These are phyloP conservation scores for Sphenodon punctatus DNA, from an alignment of 2,797 vertebrate species.

Conservation along the genomic window DNA sequence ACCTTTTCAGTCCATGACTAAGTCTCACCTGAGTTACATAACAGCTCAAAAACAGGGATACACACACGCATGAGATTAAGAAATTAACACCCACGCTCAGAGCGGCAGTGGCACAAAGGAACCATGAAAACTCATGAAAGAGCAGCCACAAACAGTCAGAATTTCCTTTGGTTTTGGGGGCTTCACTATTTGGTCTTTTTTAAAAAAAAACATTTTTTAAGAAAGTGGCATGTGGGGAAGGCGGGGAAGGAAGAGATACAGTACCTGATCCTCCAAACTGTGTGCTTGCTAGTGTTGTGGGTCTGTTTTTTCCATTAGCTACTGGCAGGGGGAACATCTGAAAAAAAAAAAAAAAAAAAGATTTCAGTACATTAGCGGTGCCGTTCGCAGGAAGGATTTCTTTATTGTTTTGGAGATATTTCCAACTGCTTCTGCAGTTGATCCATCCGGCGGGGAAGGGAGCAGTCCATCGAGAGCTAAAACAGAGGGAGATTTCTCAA, in stretches of 20 bases:
- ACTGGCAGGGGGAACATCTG: conserved; percentile 99
- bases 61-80: fast-evolving
- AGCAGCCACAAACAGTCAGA: background rate
- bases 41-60: background rate
- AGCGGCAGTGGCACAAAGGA: background rate
- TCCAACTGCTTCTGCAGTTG: background rate
- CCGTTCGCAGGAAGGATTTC: background rate
- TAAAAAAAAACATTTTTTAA: conserved; percentile 10
- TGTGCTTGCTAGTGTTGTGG: conserved; percentile 90
- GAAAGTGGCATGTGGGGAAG: background rate
- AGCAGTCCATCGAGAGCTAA: background rate
- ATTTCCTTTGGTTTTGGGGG: fast-evolving
- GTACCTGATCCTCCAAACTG: conserved; percentile 95
- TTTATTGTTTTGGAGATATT: conserved; percentile 29
- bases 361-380: conserved; percentile 46
- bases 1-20: background rate
- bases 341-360: conserved; percentile 62
- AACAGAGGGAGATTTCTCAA: background rate
- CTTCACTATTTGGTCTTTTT: too few relatives aligned
- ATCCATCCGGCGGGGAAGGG: background rate
- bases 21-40: fast-evolving
- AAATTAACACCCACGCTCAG: background rate
- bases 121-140: background rate
- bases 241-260: background rate
- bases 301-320: conserved; percentile 96